Conservation (phyloP, 2,113 vertebrate genomes). For the Typhlomys cinereus region DNA sequence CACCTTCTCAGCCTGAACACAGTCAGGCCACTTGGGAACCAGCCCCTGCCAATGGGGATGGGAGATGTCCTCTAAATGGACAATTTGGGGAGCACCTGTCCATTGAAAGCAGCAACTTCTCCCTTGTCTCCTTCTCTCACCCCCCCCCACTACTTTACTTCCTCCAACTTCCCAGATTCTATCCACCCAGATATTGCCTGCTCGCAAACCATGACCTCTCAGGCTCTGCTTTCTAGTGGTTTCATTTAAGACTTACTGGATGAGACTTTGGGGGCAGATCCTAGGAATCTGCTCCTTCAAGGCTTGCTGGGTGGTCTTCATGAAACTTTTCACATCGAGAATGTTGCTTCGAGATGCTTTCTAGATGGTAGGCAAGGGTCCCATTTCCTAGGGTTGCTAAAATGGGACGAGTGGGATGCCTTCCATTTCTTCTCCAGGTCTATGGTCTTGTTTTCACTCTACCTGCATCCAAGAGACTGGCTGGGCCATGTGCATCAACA, state of each 20-base stretch:
- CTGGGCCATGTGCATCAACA: neutral
- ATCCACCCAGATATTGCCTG: neutral
- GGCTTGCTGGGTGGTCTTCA: neutral
- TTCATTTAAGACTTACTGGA: neutral
- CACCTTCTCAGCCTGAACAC: neutral
- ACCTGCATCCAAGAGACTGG: neutral
- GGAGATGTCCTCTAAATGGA: neutral
- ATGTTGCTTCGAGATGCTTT: neutral
- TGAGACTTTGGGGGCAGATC: neutral
- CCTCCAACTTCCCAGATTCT: neutral
- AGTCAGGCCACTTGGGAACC: neutral
- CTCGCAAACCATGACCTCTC: neutral
- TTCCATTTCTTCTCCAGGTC: neutral
- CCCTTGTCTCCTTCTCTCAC: neutral
- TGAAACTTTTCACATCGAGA: neutral
- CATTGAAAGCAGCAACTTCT: neutral
- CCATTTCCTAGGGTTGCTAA: neutral
- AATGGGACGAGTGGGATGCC: neutral
- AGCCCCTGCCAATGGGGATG: rapidly evolving
- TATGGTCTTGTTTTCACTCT: neutral
- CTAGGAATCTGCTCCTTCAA: neutral
- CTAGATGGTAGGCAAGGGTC: neutral
- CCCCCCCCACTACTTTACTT: neutral
- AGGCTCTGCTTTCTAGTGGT: neutral
- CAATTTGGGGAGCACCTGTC: neutral